Evolutionary conservation across 2,888 invertebrate species (phyloP).

Genomic region (Drosophila crucigera): DNA sequence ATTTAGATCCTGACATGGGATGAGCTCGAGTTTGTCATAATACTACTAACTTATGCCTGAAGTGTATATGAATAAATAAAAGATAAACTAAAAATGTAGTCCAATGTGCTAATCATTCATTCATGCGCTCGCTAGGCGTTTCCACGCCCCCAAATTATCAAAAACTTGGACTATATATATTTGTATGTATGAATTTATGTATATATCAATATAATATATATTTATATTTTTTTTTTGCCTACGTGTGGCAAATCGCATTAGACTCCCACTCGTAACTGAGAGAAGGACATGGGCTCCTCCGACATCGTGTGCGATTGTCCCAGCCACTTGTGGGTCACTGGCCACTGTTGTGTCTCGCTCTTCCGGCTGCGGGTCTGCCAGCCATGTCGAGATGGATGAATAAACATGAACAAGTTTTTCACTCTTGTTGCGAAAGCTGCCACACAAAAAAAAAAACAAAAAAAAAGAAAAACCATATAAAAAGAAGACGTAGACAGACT

Average conservation of each 20-base stretch:
- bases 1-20: constrained; percentile 32
- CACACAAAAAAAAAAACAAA: constrained; percentile 7
- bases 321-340: constrained; percentile 58
- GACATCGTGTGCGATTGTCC: constrained; percentile 47
- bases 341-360: constrained; percentile 18
- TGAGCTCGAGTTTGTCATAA: constrained; percentile 24
- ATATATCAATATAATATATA: not conserved
- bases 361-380: constrained; percentile 23
- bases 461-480: constrained; percentile 17
- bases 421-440: constrained; percentile 20
- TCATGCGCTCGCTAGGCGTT: not conserved
- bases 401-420: constrained; percentile 73
- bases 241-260: constrained; percentile 73
- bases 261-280: constrained; percentile 13
- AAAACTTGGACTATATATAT: not conserved
- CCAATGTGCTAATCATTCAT: constrained; percentile 33
- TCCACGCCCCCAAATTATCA: not conserved
- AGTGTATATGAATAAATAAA: constrained; percentile 52
- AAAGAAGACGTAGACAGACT: constrained; percentile 5
- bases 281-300: not conserved
- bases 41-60: constrained; percentile 17
- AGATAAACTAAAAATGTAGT: constrained; percentile 16
- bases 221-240: constrained; percentile 6
- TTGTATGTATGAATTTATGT: not conserved
- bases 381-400: constrained; percentile 71